Percentiles rank a stretch among this genome's conserved stretches.
Conservation (phyloP, 2,797 vertebrate genomes). For the Lepilemur ruficaudatus region DNA sequence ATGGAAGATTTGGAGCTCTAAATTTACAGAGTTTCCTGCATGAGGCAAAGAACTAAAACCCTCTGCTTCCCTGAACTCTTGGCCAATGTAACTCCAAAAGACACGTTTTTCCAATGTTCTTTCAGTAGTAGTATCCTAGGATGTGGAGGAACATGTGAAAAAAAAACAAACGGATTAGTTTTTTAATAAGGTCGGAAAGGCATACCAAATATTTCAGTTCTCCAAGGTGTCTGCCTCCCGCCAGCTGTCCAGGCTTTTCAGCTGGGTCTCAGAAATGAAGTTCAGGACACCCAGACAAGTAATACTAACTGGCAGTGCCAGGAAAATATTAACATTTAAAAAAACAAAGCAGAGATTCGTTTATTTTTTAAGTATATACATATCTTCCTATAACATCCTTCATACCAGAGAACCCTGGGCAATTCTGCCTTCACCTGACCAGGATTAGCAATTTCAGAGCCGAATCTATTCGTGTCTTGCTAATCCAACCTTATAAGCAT, state of each 20-base stretch:
- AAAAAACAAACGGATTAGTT: constrained; percentile 54
- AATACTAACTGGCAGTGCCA: constrained; percentile 70
- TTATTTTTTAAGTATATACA: constrained; percentile 59
- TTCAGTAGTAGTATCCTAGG: constrained; percentile 21
- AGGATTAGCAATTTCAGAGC: background rate
- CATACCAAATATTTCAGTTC: constrained; percentile 48
- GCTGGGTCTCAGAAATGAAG: constrained; percentile 61
- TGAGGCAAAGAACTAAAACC: background rate
- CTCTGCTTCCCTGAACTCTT: background rate
- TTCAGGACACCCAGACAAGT: constrained; percentile 68
- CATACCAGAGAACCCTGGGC: background rate
- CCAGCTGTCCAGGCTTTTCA: constrained; percentile 61
- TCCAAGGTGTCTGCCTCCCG: constrained; percentile 56
- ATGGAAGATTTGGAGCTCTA: background rate
- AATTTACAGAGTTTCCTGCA: background rate
- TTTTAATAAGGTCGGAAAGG: constrained; percentile 63
- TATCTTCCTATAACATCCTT: constrained; percentile 32
- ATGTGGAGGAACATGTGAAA: constrained; percentile 43
- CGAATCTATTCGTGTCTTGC: background rate
- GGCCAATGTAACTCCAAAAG: background rate
- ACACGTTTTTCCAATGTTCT: constrained; percentile 74
- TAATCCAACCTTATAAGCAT: background rate
- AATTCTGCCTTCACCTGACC: constrained; percentile 10
- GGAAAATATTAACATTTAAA: constrained; percentile 73
- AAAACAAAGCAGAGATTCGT: constrained; percentile 58